Conservation (phyloP, 2,797 vertebrate genomes). For the Anas acuta region DNA sequence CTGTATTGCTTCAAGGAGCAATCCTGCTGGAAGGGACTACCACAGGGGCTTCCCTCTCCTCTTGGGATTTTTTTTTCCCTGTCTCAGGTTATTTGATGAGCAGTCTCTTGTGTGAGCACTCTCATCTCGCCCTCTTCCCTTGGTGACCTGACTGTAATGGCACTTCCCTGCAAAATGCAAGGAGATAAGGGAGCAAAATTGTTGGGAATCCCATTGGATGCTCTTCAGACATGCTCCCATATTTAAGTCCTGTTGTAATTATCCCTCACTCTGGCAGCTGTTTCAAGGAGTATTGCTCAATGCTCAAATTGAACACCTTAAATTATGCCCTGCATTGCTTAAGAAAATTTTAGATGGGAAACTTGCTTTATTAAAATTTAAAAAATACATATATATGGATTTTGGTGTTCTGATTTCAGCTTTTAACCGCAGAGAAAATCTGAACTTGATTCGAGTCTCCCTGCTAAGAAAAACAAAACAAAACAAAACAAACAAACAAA, state of each 20-base stretch:
- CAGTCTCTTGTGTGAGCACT: background rate
- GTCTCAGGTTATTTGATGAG: background rate
- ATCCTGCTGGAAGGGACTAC: background rate
- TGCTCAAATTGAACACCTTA: background rate
- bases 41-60: background rate
- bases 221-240: background rate
- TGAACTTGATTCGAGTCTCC: background rate
- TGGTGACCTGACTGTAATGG: background rate
- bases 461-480: rapidly evolving
- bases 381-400: background rate
- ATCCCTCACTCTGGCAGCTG: background rate
- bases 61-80: background rate
- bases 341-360: background rate
- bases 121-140: background rate
- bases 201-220: background rate
- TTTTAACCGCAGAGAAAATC: background rate
- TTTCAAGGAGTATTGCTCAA: background rate
- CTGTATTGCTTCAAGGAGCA: background rate
- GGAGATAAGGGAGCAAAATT: background rate
- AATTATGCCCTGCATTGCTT: background rate
- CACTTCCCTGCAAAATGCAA: background rate
- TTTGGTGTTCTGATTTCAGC: background rate
- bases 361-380: background rate
- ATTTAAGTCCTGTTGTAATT: background rate
- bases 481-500: no score